Evolutionary conservation across 1,140 invertebrate genomes (phyloP).

Genomic region (Drosophila aff.): DNA sequence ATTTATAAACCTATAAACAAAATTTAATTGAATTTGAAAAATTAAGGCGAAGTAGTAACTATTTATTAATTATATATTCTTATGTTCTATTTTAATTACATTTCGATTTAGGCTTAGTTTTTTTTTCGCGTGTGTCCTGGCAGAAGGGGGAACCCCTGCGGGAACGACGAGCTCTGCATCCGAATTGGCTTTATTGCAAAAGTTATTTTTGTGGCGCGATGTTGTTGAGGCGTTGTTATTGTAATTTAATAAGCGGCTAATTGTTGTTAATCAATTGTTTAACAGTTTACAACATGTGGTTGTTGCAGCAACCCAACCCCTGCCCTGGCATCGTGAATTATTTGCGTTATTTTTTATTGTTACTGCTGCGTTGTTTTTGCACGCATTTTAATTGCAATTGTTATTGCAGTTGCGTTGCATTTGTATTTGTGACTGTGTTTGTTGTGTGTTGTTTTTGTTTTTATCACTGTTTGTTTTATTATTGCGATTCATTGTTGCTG

Average conservation of each 20-base stretch:
- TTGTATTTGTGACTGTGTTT: slow-evolving; percentile 31
- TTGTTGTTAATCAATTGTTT: slow-evolving; percentile 84
- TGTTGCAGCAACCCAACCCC: slow-evolving; percentile 7
- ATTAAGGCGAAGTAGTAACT: too few species aligned
- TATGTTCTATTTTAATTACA: neutral
- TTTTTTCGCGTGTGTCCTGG: neutral
- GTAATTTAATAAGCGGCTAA: slow-evolving; percentile 84
- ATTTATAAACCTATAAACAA: too few species aligned
- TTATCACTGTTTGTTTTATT: slow-evolving; percentile 33
- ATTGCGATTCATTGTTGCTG: slow-evolving; percentile 48
- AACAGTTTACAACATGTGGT: slow-evolving; percentile 74
- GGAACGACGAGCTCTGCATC: neutral
- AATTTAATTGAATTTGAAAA: too few species aligned
- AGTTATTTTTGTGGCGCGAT: slow-evolving; percentile 35
- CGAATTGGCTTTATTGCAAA: slow-evolving; percentile 64
- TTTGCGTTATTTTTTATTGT: slow-evolving; percentile 74
- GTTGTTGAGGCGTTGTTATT: slow-evolving; percentile 65
- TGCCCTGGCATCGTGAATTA: slow-evolving; percentile 55
- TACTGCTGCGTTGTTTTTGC: slow-evolving; percentile 56
- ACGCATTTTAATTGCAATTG: slow-evolving; percentile 78
- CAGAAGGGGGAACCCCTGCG: neutral
- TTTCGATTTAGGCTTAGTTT: neutral
- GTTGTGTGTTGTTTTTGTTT: slow-evolving; percentile 12
- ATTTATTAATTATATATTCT: too few species aligned
- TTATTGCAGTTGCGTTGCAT: slow-evolving; percentile 51